These are phyloP conservation scores for Anhinga anhinga DNA, from an alignment of 2,113 vertebrate genomes.

Conservation along the genomic window DNA sequence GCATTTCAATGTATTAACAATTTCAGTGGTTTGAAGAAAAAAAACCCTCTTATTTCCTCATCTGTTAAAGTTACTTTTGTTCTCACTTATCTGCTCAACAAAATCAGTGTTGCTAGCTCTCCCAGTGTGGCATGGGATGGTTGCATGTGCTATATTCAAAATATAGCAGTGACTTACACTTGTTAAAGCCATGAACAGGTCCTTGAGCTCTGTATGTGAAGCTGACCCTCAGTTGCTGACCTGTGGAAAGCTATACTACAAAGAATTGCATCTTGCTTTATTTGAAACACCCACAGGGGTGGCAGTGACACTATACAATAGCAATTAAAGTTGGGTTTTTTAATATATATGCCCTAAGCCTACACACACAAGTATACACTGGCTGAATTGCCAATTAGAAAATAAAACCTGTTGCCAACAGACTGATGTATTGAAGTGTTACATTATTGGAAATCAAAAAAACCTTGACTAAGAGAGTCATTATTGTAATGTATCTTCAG, in stretches of 20 bases:
- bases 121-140: not conserved
- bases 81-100: constrained; percentile 33
- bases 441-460: not conserved
- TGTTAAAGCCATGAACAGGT: not conserved
- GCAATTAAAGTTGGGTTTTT: not conserved
- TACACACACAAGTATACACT: not conserved
- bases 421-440: not conserved
- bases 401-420: not conserved
- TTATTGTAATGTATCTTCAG: not conserved
- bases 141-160: not conserved
- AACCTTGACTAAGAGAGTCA: not conserved
- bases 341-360: not conserved
- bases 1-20: constrained; percentile 57
- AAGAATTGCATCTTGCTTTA: not conserved
- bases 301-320: not conserved
- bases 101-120: constrained; percentile 23
- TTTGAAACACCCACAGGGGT: not conserved
- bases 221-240: not conserved
- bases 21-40: constrained; percentile 42
- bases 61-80: constrained; percentile 52
- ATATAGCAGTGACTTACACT: not conserved
- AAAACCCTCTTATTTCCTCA: not conserved
- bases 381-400: constrained; percentile 12
- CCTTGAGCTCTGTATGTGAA: not conserved
- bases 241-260: not conserved